Conservation (phyloP, 2,888 invertebrate genomes). For the Lapara coniferarum region DNA sequence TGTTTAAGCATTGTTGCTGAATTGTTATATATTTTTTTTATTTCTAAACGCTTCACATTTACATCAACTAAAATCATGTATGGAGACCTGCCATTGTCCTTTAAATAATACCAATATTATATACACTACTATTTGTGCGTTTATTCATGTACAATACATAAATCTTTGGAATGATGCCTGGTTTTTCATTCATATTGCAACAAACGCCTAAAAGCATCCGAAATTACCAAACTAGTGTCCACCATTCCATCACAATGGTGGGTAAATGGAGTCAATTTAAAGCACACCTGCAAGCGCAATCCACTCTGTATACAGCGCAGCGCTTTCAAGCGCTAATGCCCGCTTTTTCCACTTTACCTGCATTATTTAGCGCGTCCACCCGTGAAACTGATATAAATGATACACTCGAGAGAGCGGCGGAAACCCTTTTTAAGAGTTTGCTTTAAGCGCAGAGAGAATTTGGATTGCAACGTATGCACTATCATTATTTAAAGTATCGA, state of each 20-base stretch:
- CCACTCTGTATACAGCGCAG: slow-evolving; percentile 38
- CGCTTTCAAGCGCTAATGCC: slow-evolving; percentile 61
- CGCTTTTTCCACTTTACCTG: slow-evolving; percentile 49
- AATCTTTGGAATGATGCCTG: too few relatives aligned
- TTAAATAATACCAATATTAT: too few relatives aligned
- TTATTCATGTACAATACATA: too few relatives aligned
- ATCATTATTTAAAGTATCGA: slow-evolving; percentile 23
- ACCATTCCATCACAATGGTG: slow-evolving; percentile 18
- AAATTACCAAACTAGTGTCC: slow-evolving; percentile 2
- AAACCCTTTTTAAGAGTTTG: slow-evolving; percentile 17
- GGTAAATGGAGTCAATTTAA: slow-evolving; percentile 37
- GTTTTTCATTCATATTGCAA: too few relatives aligned
- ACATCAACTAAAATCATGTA: too few relatives aligned
- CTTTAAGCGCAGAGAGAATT: slow-evolving; percentile 15
- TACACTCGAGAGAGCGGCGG: slow-evolving; percentile 44
- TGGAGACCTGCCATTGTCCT: too few relatives aligned
- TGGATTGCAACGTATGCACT: slow-evolving; percentile 17
- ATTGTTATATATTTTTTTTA: too few relatives aligned
- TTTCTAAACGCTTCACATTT: too few relatives aligned
- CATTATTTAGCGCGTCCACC: slow-evolving; percentile 61
- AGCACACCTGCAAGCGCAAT: slow-evolving; percentile 32
- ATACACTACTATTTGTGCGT: too few relatives aligned
- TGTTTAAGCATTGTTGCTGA: too few relatives aligned
- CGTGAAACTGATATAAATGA: slow-evolving; percentile 62
- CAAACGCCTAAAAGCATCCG: background rate